Evolutionary conservation across 2,113 vertebrate species (phyloP).

Genomic region (Hiodon tergisus): DNA sequence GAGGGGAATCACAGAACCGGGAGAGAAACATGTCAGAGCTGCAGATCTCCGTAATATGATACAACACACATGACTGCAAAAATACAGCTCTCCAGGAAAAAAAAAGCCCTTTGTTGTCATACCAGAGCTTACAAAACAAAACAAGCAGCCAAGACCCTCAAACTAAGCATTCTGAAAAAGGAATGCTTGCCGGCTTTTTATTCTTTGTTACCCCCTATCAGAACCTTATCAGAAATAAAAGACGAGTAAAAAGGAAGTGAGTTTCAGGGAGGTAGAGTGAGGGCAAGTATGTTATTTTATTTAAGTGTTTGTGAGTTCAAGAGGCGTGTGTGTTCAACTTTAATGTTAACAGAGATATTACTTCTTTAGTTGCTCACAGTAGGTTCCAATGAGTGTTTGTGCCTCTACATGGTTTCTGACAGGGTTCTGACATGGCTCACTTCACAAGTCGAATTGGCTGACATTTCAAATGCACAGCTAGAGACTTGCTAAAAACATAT

Average conservation of each 20-base stretch:
- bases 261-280: neutral
- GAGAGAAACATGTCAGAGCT: neutral
- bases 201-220: no score
- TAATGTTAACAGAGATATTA: neutral
- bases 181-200: neutral
- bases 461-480: neutral
- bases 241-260: neutral
- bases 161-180: conserved; percentile 16
- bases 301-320: neutral
- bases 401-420: neutral
- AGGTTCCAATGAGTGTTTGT: neutral
- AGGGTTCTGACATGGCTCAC: neutral
- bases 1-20: neutral
- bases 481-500: no score
- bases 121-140: conserved; percentile 20
- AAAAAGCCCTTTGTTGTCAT: conserved; percentile 27
- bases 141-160: conserved; percentile 17
- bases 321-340: conserved; percentile 4
- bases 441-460: neutral
- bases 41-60: conserved; percentile 3
- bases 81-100: conserved; percentile 9
- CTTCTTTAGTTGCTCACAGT: neutral
- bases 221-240: neutral
- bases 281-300: neutral
- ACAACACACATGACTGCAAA: conserved; percentile 1